Conservation (phyloP, 1,140 invertebrate genomes). For the Lithobius niger region DNA sequence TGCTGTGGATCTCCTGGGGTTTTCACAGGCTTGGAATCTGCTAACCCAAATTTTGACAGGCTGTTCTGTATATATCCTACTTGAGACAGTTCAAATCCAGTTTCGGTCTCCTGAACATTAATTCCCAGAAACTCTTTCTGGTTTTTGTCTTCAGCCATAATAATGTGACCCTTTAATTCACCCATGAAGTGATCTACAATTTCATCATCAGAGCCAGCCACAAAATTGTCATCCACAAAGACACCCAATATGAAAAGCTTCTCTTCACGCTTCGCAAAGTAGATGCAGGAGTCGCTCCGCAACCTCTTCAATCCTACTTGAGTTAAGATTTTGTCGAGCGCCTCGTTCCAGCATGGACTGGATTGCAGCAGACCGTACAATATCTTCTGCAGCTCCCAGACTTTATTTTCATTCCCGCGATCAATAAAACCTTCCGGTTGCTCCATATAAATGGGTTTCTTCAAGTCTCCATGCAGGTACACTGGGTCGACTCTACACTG, state of each 20-base stretch:
- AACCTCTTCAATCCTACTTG: constrained; percentile 27
- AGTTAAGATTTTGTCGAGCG: constrained; percentile 28
- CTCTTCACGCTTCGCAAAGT: constrained; percentile 18
- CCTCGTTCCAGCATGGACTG: constrained; percentile 20
- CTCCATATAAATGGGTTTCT: constrained; percentile 17
- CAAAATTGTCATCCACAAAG: constrained; percentile 37
- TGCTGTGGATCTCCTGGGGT: constrained; percentile 24
- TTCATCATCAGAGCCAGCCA: constrained; percentile 19
- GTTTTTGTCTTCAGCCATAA: constrained; percentile 17
- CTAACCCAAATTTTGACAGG: constrained; percentile 23
- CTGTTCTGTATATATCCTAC: constrained; percentile 25
- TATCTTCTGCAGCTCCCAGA: constrained; percentile 30
- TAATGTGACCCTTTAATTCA: constrained; percentile 19
- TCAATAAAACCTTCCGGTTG: constrained; percentile 17
- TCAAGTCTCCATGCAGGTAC: constrained; percentile 19
- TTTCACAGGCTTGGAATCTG: constrained; percentile 19
- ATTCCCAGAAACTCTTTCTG: constrained; percentile 22
- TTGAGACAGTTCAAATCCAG: constrained; percentile 24
- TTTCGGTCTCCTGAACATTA: constrained; percentile 18
- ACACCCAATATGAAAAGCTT: constrained; percentile 25
- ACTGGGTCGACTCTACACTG: constrained; percentile 21
- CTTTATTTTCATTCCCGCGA: constrained; percentile 6
- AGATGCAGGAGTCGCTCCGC: constrained; percentile 29
- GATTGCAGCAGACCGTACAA: constrained; percentile 26
- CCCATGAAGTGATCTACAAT: constrained; percentile 16